These are phyloP conservation scores for Bujurquina vittata DNA, from an alignment of 2,113 vertebrate species.

Conservation along the genomic window DNA sequence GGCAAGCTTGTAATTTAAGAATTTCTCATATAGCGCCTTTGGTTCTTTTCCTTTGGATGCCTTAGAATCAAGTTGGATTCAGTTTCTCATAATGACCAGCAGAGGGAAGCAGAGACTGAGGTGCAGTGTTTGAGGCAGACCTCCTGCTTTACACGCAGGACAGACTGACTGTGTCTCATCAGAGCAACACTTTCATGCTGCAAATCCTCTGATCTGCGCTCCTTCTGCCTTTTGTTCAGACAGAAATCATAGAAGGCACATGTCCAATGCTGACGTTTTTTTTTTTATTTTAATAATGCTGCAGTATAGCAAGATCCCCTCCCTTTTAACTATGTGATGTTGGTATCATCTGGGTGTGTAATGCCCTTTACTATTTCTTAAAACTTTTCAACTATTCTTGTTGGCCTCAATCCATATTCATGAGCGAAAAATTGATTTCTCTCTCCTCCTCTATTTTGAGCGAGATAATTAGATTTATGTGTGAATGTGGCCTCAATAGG, in stretches of 20 bases:
- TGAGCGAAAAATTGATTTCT: slow-evolving; percentile 78
- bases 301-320: background rate
- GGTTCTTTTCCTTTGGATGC: background rate
- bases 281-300: background rate
- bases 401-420: slow-evolving; percentile 78
- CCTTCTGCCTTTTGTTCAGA: slow-evolving; percentile 12
- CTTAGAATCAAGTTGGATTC: background rate
- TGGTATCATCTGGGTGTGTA: background rate
- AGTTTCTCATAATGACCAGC: slow-evolving; percentile 20
- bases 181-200: background rate
- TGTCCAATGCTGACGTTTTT: slow-evolving; percentile 10
- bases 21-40: background rate
- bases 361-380: slow-evolving; percentile 30
- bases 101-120: slow-evolving; percentile 60
- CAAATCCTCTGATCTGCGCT: background rate
- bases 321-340: background rate
- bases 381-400: slow-evolving; percentile 60
- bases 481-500: slow-evolving; percentile 71
- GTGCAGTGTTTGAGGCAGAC: rapidly evolving
- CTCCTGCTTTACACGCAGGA: background rate
- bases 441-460: slow-evolving; percentile 77
- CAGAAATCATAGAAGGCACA: slow-evolving; percentile 7
- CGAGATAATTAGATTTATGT: slow-evolving; percentile 78
- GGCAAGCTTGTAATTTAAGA: background rate
- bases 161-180: background rate